Evolutionary conservation across 1,140 invertebrate genomes (phyloP).

Genomic region (Diploscapter pachys): DNA sequence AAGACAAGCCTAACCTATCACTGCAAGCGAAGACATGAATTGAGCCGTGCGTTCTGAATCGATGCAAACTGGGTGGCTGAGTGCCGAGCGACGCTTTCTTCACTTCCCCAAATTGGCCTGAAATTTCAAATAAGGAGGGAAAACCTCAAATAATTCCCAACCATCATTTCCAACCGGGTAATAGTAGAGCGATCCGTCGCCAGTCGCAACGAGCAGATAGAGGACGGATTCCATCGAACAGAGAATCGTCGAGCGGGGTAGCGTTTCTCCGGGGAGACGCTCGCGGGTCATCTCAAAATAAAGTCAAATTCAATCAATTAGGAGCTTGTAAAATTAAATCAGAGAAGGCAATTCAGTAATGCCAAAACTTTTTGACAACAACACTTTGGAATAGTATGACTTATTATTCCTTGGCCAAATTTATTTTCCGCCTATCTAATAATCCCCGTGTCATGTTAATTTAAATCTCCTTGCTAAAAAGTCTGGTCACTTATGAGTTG

Average conservation of each 20-base stretch:
- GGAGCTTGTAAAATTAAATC: no score
- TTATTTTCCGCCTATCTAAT: no score
- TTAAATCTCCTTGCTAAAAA: no score
- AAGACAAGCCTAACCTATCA: slow-evolving; percentile 64
- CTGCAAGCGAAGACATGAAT: slow-evolving; percentile 98
- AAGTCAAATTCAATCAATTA: no score
- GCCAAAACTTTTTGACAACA: no score
- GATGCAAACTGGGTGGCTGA: slow-evolving; percentile 86
- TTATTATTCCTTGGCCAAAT: no score
- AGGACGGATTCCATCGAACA: slow-evolving; percentile 80
- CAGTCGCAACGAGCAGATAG: slow-evolving; percentile 71
- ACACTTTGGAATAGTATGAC: no score
- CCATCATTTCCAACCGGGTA: slow-evolving; percentile 66
- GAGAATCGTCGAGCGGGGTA: slow-evolving; percentile 89
- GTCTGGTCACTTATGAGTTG: no score
- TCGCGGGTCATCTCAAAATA: slow-evolving; percentile 65
- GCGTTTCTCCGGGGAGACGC: slow-evolving; percentile 81
- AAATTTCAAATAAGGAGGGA: slow-evolving; percentile 8
- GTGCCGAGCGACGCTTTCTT: slow-evolving; percentile 82
- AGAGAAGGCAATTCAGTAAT: no score
- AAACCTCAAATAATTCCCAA: slow-evolving; percentile 23
- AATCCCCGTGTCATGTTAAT: no score
- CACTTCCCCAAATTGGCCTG: slow-evolving; percentile 58
- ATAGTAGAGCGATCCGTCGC: slow-evolving; percentile 96
- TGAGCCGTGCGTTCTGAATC: slow-evolving; percentile 76